These are phyloP conservation scores for Podarcis cretensis DNA, from an alignment of 2,113 vertebrate species.

Conservation along the genomic window DNA sequence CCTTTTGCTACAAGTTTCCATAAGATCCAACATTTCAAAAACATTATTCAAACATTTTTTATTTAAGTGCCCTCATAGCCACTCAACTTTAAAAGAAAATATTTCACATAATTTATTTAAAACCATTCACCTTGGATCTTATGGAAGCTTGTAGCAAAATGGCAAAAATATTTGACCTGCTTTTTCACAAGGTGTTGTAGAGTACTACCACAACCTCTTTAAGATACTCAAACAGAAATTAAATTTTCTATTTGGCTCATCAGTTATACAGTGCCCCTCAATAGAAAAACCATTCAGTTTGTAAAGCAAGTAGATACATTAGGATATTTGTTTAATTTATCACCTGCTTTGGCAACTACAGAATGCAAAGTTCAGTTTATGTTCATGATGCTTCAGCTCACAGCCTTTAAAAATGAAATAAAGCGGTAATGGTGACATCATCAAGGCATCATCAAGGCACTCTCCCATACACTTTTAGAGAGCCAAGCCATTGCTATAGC, in stretches of 20 bases:
- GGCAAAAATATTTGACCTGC: background rate
- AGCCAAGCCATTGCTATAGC: too few relatives aligned
- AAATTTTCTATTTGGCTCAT: background rate
- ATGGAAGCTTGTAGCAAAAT: background rate
- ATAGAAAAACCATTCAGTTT: conserved; percentile 7
- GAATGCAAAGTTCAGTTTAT: background rate
- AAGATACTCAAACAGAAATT: background rate
- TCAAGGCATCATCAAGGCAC: too few relatives aligned
- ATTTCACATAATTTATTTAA: background rate
- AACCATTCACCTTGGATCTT: background rate
- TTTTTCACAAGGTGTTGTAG: background rate
- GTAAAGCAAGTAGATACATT: background rate
- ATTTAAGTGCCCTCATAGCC: background rate
- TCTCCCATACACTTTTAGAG: too few relatives aligned
- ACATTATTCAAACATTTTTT: background rate
- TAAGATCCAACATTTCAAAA: background rate
- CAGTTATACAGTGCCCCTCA: fast-evolving
- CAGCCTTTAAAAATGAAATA: background rate
- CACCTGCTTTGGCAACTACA: background rate
- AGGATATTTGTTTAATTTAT: background rate
- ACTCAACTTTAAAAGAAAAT: background rate
- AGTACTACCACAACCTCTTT: background rate
- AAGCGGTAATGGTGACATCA: too few relatives aligned
- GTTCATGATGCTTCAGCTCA: background rate
- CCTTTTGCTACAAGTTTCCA: background rate